Base-by-base conservation (phyloP, 2,888 invertebrate genomes). In the Lordiphosa andalusiaca region DNA sequence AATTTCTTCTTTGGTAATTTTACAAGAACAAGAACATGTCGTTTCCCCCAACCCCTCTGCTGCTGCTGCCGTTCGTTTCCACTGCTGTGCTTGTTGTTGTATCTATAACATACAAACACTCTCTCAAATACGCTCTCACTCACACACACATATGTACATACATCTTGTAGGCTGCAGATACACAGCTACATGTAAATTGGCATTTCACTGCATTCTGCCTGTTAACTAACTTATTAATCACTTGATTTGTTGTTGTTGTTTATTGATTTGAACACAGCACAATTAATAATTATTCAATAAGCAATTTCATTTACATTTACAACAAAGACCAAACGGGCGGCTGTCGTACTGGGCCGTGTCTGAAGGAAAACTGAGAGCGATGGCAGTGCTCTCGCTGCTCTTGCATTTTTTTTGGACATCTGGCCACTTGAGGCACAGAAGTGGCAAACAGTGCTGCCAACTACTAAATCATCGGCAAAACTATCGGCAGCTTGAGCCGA, bases 1-100 rank as follows among this genome's bases (percentile, higher is more conserved):
- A 78, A 73, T 83, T 77, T 77, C 73, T 75, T 77, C 19, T 80
- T 83, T 80, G 77, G 77, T 83, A 77, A 77, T 83, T 83, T 77
- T 75, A 77, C 83, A 83, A 83, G 77, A 77, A 83, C 83, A 83
- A 77, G 83, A 82, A 81, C 59, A 40, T 53, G 62, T 30, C 30
- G 30, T 30, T 77, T 56, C 57, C 60, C 59, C 59, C 71, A 56
- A 58, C 46, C 51, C n/a, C 23, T 40, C 40, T 52, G 60, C 42
- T 49, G 56, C 52, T 66, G 53, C 65, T 57, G 50, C 39, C 53
- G 59, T 53, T 61, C 57, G 37, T 41, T 42, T 51, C 44, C 50
- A 23, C 46, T 23, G 13, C 38, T 53, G 41, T 21, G 51, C 67
- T 82, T 77, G 77, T 77, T 77, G 77, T 83, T 77, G 77, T 77